Evolutionary conservation across 2,888 invertebrate species (phyloP), one percentile per base, ranked within the genome.

Genomic region (Lampropteryx suffumata): DNA sequence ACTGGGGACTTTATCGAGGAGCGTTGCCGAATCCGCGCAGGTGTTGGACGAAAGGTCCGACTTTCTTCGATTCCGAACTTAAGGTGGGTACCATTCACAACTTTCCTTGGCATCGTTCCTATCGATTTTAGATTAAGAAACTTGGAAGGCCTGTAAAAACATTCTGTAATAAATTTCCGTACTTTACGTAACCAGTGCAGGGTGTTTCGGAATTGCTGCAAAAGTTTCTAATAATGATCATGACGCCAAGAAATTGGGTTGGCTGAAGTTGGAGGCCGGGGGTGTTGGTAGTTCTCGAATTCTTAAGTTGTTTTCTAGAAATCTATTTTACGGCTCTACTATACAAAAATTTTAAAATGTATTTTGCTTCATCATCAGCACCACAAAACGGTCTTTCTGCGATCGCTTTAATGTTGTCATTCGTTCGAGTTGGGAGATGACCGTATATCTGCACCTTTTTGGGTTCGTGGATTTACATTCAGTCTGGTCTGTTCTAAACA

Each of bases 121-220:
- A 89, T 89, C 86, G 89, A 89, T 89, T 89, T 88, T 79, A 89
- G 89, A 89, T 89, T 89, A 89, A 82, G 86, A 73, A 85, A 88
- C 82, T 85, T 79, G 65, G 81, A 76, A 81, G 76, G 82, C 79
- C 79, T 82, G 79, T 82, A 83, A 86, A 85, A 88, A 87, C 84
- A 85, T 82, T 79, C 69, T 68, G 77, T 80, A 83, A 84, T 84
- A 87, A 84, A 84, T 84, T 85, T 79, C 59, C 72, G 64, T 76
- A 78, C 75, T 76, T 76, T 76, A 71, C 67, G 69, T 62, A 66
- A 72, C 67, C 68, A 69, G 65, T 67, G 69, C 73, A 69, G 67
- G 67, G 66, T 76, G 74, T 79, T 78, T 71, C 64, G 70, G 66
- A 73, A 65, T 71, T 69, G 70, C 67, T 62, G 55, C 55, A 71